These are phyloP conservation scores for Lithophane ornitopus DNA, from an alignment of 2,888 invertebrate species.

Conservation along the genomic window DNA sequence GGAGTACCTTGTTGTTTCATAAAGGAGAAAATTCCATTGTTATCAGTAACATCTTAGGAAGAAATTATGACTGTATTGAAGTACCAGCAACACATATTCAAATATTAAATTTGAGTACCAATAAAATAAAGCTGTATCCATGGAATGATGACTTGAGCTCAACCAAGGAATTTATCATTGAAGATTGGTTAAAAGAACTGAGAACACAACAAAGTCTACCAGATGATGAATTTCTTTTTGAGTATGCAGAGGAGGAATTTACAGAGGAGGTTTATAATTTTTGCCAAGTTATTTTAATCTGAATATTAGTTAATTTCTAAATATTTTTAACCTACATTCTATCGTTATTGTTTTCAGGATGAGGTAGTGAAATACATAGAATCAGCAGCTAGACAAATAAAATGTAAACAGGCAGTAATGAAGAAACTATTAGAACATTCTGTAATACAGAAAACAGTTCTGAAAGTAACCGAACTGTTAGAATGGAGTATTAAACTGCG, in stretches of 20 bases:
- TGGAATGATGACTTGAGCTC: slow-evolving; percentile 76
- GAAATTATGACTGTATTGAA: slow-evolving; percentile 89
- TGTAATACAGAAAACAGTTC: slow-evolving; percentile 82
- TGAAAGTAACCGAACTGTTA: slow-evolving; percentile 87
- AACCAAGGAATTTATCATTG: slow-evolving; percentile 67
- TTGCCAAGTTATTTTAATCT: slow-evolving; percentile 52
- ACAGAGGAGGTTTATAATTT: slow-evolving; percentile 71
- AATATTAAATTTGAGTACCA: slow-evolving; percentile 83
- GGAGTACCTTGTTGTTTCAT: slow-evolving; percentile 95
- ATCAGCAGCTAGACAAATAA: slow-evolving; percentile 66
- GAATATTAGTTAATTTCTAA: slow-evolving; percentile 55
- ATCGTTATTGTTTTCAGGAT: slow-evolving; percentile 74
- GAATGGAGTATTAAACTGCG: slow-evolving; percentile 91
- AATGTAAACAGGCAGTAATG: slow-evolving; percentile 80
- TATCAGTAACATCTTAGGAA: slow-evolving; percentile 90
- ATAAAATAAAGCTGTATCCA: slow-evolving; percentile 74
- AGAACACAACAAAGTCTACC: slow-evolving; percentile 78
- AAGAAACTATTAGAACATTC: slow-evolving; percentile 80
- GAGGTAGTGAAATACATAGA: slow-evolving; percentile 75
- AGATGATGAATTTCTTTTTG: slow-evolving; percentile 80
- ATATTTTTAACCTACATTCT: slow-evolving; percentile 30
- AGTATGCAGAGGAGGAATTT: slow-evolving; percentile 67
- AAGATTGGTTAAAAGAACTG: slow-evolving; percentile 78
- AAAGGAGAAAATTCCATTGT: slow-evolving; percentile 80
- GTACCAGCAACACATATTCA: slow-evolving; percentile 92